Evolutionary conservation across 1,140 invertebrate species (phyloP), one percentile per base, ranked within the genome.

Genomic region (Brachystomella parvula): DNA sequence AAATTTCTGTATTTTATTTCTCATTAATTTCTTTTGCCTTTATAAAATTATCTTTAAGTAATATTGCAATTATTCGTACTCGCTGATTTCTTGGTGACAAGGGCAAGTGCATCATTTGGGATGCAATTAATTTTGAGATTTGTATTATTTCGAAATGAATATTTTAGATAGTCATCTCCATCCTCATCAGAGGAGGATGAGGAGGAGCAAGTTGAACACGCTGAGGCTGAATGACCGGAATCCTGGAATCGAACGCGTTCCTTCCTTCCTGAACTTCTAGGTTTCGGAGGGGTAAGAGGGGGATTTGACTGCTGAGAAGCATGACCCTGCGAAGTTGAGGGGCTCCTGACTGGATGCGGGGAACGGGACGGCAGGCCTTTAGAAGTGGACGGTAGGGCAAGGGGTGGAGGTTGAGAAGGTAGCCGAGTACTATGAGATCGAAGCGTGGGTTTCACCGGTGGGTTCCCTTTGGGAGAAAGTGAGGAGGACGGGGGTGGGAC

Each of bases 191-290:
- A 53, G 24, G 49, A 53, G 21, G 49, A 53, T 12, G 49, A 53
- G 12, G 49, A 53, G 49, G 49, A 53, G 24, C 49, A 53, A 15
- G 49, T 53, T 53, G 49, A 53, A 53, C 49, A 53, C 49, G 49
- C 24, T 6, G 49, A 26, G 9, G 49, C 12, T 53, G 9, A 44
- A 12, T 44, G 39, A 44, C 39, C 39, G 15, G 49, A 53, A 6
- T 53, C 39, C 21, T 53, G 49, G 21, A 53, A 53, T 26, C 49
- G 49, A 24, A 53, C 49, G 12, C 49, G 49, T 15, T 53, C 49
- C 21, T 53, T 53, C 6, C 12, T 26, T 26, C 24, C 3, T 53
- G 49, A 53, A 12, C 49, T 26, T 53, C 49, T 26, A 6, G 3
- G 49, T 9, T 19, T 19, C 19, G 35, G 35, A 39, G 35, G 35